Base-by-base conservation (phyloP, 92 coral and sea anemone genomes). In the Umimayanthus chanpuru region DNA sequence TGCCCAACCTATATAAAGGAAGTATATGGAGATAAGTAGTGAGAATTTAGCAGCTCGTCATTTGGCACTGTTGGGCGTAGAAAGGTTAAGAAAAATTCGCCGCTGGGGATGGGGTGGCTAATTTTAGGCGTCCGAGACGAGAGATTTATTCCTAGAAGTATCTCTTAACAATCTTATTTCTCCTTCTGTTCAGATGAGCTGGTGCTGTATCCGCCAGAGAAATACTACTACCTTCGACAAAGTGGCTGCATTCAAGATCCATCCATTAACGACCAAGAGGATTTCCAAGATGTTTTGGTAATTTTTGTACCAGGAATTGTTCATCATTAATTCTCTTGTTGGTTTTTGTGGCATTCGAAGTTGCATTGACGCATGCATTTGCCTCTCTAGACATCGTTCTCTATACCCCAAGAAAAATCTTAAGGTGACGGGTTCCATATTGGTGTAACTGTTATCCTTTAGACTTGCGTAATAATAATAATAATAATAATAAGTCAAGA, bases 181-280 rank as follows among this genome's bases (percentile, higher is more conserved):
- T 14, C 10, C 26, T 79, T 79, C 28, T 66, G 29, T 89, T 12
- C 81, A 97, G 99, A 89, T 92, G 93, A 91, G 72, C 89, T 95
- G 41, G 91, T 93, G 41, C 91, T 97, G 21, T 91, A 93, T 76
- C 94, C 98, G 5, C 89, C 96, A 20, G 96, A 94, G 32, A 97
- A 91, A 90, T 97, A 97, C 80, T 93, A 97, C 90, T 97, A 97
- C 76, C 95, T 97, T 16, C 89, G 92, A 81, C 99, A 97, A 90
- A 97, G 99, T 50, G 95, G 94, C 77, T 97, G 99, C 88, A 92
- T 95, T 83, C 90, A 92, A 30, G 99, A 97, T 66, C 98, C 97
- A 50, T 90, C 98, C 28, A 97, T 97, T 64, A 96, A 97, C 67
- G 98, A 97, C 90, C 93, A 87, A 77, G 94, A 89, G 50, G 99